Evolutionary conservation across 2,888 invertebrate genomes (phyloP), one percentile per base, ranked within the genome.

Genomic region (Drosophila colorata): DNA sequence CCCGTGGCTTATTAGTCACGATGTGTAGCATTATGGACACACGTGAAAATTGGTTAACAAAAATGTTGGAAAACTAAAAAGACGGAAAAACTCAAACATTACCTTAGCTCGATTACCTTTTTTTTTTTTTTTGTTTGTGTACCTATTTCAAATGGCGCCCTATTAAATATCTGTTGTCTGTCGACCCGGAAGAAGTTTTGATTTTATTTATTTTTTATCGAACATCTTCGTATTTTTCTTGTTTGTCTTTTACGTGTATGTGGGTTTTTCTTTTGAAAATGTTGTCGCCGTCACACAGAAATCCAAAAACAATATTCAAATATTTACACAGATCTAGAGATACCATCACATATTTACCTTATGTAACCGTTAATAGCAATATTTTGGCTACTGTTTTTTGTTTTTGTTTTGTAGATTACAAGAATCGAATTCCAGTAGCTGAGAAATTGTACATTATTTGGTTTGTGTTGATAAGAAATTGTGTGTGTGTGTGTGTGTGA

Each of bases 1-100:
- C 92, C 91, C 88, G 90, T 78, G 86, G 83, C 90, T 87, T 89
- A 90, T 92, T 91, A 91, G 91, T 90, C 91, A 91, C 88, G 91
- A 90, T 81, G 84, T 86, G 80, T 89, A 75, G 43, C 61, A 52
- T 46, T 52, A 53, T 52, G 51, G 49, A 79, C 73, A 83, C 52
- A 80, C 80, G 66, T 76, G 83, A 69, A 82, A 85, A 79, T 64
- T 64, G 71, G 57, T 65, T 47, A 65, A 64, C 74, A 69, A 70
- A 65, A 59, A 57, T 35, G 31, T 56, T 37, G 28, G 7, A 31
- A 11, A 31, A 31, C 5, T 43, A 13, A 9, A 35, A 8, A 23
- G 40, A 40, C 31, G 48, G 18, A 38, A 13, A 18, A 16, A 49
- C 35, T 49, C 23, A 18, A 18, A 37, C n/a, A 43, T 28, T 47